Evolutionary conservation across 2,797 vertebrate species (phyloP), one percentile per base, ranked within the genome.

Genomic region (Coluber constrictor): DNA sequence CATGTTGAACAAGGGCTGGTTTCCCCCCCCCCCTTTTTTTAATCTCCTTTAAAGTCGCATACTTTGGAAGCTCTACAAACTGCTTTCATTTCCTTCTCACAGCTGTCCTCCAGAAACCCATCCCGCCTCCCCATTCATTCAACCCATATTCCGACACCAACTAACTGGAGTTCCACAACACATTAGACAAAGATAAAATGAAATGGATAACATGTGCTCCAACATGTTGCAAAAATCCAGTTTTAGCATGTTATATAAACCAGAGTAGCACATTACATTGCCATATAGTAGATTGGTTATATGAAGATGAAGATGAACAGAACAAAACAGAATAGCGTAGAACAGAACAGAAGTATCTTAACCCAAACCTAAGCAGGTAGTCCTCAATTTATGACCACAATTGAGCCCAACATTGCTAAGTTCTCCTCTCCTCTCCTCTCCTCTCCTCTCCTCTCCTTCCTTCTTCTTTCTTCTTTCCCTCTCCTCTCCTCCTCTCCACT

Each of bases 51-150:
- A 55, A 55, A 43, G 9, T 23, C 0, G 0, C 32, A 57, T 18
- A n/a, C 54, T 96, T 93, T 90, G 66, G 86, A 93, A 74, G 91
- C 94, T 93, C 94, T 0, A 0, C 94, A 90, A 88, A 95, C 74
- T 92, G 91, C 93, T 96, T 93, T 95, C 89, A 92, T 96, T 95
- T 96, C 95, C 94, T 3, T 0, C 63, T 92, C 89, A 51, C 94
- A 96, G 96, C 93, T 97, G 95, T 94, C 94, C 89, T 93, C 94
- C 94, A 96, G 95, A 95, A 63, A 94, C 63, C 4, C 43, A 4
- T 10, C 27, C 27, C 4, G 1, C 51, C 23, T 54, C 57, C 27
- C 32, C 11, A 51, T 70, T 61, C 25, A 59, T 70, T 61, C 25
- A 59, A 37, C 63, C 59, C 74, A 96, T 93, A 96, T 96, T 47